These are phyloP conservation scores for Salvelinus sp. DNA, from an alignment of 2,113 vertebrate species.

Conservation along the genomic window DNA sequence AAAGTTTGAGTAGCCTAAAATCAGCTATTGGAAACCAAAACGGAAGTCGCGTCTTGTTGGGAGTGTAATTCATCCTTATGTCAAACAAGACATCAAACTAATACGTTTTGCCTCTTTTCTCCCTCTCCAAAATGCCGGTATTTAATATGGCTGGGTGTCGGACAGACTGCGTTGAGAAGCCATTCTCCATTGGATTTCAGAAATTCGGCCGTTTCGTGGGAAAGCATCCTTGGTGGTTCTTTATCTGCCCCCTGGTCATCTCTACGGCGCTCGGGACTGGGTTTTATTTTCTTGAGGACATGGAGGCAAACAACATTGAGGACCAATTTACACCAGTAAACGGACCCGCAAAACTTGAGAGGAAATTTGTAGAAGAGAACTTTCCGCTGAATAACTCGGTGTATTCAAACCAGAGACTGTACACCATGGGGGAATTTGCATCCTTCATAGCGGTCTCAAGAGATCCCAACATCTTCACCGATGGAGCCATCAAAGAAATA, in stretches of 20 bases:
- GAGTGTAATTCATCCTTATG: not conserved
- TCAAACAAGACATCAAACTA: not conserved
- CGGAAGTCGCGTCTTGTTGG: not conserved
- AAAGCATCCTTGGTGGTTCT: slow-evolving; percentile 65
- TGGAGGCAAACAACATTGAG: slow-evolving; percentile 56
- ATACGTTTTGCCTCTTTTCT: not conserved
- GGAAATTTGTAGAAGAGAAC: slow-evolving; percentile 45
- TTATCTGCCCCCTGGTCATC: slow-evolving; percentile 56
- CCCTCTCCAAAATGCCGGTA: slow-evolving; percentile 21
- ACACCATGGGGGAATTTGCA: slow-evolving; percentile 51
- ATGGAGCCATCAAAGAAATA: slow-evolving; percentile 35
- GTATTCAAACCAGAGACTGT: slow-evolving; percentile 63
- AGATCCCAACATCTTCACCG: slow-evolving; percentile 35
- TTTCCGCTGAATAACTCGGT: slow-evolving; percentile 54
- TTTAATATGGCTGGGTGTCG: slow-evolving; percentile 32
- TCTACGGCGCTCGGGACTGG: slow-evolving; percentile 59
- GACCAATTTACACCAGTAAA: slow-evolving; percentile 64
- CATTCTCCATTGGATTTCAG: slow-evolving; percentile 51
- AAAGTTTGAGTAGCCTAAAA: not conserved
- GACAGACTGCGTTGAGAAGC: slow-evolving; percentile 63
- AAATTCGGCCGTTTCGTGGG: slow-evolving; percentile 56
- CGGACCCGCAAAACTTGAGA: slow-evolving; percentile 66
- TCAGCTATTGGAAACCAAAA: not conserved
- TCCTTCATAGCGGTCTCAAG: slow-evolving; percentile 49
- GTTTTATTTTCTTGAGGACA: slow-evolving; percentile 44